phyloP scores from a whole-genome alignment of 2,797 vertebrate species.

The Anisognathus igniventris region DNA sequence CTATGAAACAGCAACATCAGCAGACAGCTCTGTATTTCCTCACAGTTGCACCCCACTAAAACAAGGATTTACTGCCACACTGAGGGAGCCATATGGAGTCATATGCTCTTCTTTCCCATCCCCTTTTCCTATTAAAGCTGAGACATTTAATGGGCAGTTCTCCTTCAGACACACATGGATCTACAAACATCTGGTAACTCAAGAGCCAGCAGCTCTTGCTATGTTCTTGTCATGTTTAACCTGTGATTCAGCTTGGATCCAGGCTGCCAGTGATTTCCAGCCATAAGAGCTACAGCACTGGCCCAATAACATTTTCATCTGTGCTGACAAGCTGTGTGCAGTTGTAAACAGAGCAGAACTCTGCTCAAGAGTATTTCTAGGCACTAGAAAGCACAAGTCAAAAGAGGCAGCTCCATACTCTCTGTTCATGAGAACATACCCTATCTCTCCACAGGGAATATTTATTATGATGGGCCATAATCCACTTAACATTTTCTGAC shows the following conservation, averaged over 20 bases:
- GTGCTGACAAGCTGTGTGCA: neutral
- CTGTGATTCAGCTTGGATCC: neutral
- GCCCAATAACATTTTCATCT: neutral
- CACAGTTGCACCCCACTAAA: neutral
- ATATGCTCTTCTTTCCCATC: neutral
- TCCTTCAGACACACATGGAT: neutral
- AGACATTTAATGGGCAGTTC: neutral
- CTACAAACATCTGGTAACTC: neutral
- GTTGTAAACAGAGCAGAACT: neutral
- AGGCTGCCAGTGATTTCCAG: neutral
- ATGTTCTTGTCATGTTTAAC: neutral
- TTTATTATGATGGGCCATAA: neutral
- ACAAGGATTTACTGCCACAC: neutral
- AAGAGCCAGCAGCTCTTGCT: neutral
- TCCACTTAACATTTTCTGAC: neutral
- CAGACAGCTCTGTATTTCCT: conserved; percentile 18
- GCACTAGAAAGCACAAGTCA: neutral
- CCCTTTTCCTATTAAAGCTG: neutral
- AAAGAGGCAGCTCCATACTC: neutral
- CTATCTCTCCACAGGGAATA: neutral
- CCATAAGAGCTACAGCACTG: neutral
- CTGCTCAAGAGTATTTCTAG: neutral
- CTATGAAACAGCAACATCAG: neutral
- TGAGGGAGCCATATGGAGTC: neutral
- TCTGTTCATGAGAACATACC: neutral